These are phyloP conservation scores for Lepidurus apus DNA, from an alignment of 1,140 invertebrate species.

Conservation along the genomic window DNA sequence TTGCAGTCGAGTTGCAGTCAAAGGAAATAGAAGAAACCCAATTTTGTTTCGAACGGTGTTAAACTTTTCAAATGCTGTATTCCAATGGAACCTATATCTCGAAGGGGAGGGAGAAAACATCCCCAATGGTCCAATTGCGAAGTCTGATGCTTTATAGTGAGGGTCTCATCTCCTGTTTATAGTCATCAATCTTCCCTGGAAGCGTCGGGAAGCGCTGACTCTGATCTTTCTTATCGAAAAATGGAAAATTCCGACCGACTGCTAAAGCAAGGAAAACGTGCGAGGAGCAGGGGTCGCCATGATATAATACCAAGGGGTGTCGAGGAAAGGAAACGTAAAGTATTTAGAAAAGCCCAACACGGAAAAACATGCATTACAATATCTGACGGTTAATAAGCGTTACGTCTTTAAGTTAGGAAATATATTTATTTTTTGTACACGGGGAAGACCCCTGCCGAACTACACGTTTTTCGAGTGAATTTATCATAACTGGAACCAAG, in stretches of 20 bases:
- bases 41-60: not conserved
- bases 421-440: no score
- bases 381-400: conserved; percentile 13
- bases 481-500: conserved; percentile 8
- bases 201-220: conserved; percentile 5
- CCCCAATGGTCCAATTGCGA: conserved; percentile 17
- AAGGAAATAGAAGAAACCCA: not conserved
- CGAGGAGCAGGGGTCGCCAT: not conserved
- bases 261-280: not conserved
- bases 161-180: conserved; percentile 13
- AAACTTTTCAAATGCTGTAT: conserved; percentile 7
- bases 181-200: conserved; percentile 15
- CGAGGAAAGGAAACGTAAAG: not conserved
- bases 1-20: not conserved
- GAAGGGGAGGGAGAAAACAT: not conserved
- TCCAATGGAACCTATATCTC: not conserved
- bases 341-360: not conserved
- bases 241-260: conserved; percentile 1
- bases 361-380: conserved; percentile 6
- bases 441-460: not conserved
- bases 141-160: not conserved
- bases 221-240: conserved; percentile 11
- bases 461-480: not conserved
- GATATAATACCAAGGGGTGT: not conserved
- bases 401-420: not conserved